Conservation (phyloP, 2,888 invertebrate species). For the Trichacis sp. region DNA sequence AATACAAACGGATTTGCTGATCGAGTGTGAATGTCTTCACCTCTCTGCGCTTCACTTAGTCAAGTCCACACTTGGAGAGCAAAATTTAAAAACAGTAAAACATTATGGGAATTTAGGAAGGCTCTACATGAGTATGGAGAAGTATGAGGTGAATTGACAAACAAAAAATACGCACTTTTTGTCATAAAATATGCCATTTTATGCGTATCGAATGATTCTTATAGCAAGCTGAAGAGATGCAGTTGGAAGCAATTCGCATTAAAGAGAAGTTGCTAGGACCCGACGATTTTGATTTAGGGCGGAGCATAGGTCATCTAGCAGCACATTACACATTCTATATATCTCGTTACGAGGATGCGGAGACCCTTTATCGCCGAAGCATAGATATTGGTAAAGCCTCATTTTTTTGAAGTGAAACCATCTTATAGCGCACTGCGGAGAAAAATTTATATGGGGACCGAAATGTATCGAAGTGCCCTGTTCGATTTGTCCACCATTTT, state of each 20-base stretch:
- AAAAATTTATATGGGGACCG: too few species aligned
- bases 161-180: too few species aligned
- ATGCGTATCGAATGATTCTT: too few species aligned
- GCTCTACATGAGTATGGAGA: slow-evolving; percentile 93
- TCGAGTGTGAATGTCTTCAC: slow-evolving; percentile 87
- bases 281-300: slow-evolving; percentile 91
- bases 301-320: slow-evolving; percentile 93
- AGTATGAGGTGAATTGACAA: slow-evolving; percentile 75
- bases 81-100: slow-evolving; percentile 95
- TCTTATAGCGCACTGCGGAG: too few species aligned
- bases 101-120: slow-evolving; percentile 96
- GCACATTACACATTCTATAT: slow-evolving; percentile 96
- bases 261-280: slow-evolving; percentile 88
- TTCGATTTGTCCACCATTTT: too few species aligned
- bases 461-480: too few species aligned
- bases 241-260: slow-evolving; percentile 90
- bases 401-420: not conserved
- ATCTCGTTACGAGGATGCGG: slow-evolving; percentile 87
- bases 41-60: slow-evolving; percentile 84
- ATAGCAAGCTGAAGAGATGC: slow-evolving; percentile 91
- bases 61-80: slow-evolving; percentile 88
- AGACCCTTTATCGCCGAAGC: slow-evolving; percentile 86
- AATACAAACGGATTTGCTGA: slow-evolving; percentile 74
- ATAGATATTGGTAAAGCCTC: slow-evolving; percentile 81
- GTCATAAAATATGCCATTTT: too few species aligned